A percentile compares a stretch with the other conserved stretches of the same genome.
Evolutionary conservation across 2,888 invertebrate species (phyloP).

Genomic region (Drosophila sordidula): DNA sequence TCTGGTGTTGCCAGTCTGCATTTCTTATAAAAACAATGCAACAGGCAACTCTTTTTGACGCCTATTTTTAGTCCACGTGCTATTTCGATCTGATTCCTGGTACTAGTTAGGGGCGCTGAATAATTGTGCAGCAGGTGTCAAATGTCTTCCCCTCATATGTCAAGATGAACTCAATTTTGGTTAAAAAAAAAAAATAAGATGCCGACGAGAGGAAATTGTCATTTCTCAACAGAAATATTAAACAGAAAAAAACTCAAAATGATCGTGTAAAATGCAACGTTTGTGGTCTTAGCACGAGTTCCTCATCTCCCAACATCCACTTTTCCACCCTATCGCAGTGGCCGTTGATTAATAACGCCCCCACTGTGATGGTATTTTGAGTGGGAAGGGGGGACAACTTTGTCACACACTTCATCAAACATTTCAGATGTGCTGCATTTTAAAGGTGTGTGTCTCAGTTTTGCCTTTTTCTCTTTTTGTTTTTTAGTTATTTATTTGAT

Average conservation of each 20-base stretch:
- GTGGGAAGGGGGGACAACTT: slow-evolving; percentile 60
- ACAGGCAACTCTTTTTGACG: slow-evolving; percentile 61
- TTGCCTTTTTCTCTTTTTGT: slow-evolving; percentile 11
- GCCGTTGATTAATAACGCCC: slow-evolving; percentile 66
- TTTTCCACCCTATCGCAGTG: slow-evolving; percentile 41
- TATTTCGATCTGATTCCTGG: slow-evolving; percentile 54
- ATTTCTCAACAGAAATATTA: slow-evolving; percentile 71
- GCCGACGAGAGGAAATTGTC: slow-evolving; percentile 55
- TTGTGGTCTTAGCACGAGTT: slow-evolving; percentile 71
- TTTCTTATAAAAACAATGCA: slow-evolving; percentile 58
- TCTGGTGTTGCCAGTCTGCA: slow-evolving; percentile 35
- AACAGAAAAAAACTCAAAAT: slow-evolving; percentile 47
- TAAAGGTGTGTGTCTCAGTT: slow-evolving; percentile 37
- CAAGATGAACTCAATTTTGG: slow-evolving; percentile 32
- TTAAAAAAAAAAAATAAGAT: slow-evolving; percentile 1
- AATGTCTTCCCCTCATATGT: slow-evolving; percentile 62
- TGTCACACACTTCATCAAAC: slow-evolving; percentile 79
- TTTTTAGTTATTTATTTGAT: slow-evolving; percentile 61
- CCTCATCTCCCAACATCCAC: slow-evolving; percentile 12
- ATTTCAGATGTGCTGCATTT: slow-evolving; percentile 48
- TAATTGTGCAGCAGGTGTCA: slow-evolving; percentile 79
- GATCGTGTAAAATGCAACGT: slow-evolving; percentile 69
- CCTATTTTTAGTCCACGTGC: slow-evolving; percentile 59
- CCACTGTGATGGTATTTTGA: slow-evolving; percentile 30
- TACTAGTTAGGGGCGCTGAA: slow-evolving; percentile 67